These are phyloP conservation scores for Phodopus roborovskii DNA, from an alignment of 2,113 vertebrate species.

Conservation along the genomic window DNA sequence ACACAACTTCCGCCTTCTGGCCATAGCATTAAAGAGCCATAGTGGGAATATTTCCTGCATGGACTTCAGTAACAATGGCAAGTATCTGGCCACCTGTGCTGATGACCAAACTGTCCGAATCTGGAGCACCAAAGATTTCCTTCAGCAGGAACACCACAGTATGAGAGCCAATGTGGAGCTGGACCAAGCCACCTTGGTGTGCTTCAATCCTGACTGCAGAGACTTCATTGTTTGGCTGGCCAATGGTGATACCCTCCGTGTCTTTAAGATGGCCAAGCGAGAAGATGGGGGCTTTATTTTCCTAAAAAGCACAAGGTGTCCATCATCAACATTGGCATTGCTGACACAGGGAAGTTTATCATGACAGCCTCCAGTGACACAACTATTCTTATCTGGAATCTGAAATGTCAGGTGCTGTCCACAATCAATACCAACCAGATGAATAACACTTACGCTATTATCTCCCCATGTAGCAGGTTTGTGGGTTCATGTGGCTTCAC, in stretches of 20 bases:
- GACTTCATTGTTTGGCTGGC: conserved; percentile 96
- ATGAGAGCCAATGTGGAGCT: conserved; percentile 93
- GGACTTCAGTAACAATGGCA: conserved; percentile 97
- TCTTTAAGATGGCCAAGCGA: conserved; percentile 96
- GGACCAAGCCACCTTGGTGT: conserved; percentile 93
- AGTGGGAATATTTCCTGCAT: conserved; percentile 92
- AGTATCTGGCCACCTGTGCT: conserved; percentile 95
- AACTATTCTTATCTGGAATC: conserved; percentile 93
- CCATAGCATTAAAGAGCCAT: conserved; percentile 94
- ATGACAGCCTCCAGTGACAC: conserved; percentile 97
- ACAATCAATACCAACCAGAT: conserved; percentile 98
- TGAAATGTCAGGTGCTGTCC: conserved; percentile 93
- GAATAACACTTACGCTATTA: conserved; percentile 90
- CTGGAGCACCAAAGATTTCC: conserved; percentile 97
- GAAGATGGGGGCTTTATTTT: conserved; percentile 91
- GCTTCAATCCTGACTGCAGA: conserved; percentile 96
- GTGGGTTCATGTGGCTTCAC: conserved; percentile 97
- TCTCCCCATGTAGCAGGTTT: conserved; percentile 97
- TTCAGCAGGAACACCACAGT: conserved; percentile 93
- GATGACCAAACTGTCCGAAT: conserved; percentile 95
- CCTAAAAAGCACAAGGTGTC: conserved; percentile 93
- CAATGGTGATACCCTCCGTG: conserved; percentile 92
- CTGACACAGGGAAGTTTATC: conserved; percentile 97
- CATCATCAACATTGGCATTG: conserved; percentile 94
- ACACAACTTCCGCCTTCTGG: conserved; percentile 92